These are phyloP conservation scores for Spilosoma lubricipeda DNA, from an alignment of 2,888 invertebrate species.

Conservation along the genomic window DNA sequence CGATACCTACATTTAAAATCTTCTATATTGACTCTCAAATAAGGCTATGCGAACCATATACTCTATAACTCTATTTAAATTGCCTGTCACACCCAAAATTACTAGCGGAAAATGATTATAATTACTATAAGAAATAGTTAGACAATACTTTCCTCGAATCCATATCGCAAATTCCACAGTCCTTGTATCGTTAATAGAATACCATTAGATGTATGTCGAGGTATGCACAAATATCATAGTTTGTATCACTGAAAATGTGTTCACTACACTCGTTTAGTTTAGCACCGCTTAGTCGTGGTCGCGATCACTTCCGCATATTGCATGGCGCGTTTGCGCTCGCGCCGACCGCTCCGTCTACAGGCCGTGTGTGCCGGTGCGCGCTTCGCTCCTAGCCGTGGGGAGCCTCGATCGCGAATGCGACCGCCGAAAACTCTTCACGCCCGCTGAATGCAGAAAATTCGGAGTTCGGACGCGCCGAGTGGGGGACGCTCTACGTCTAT, in stretches of 20 bases:
- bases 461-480: slow-evolving; percentile 75
- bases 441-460: slow-evolving; percentile 85
- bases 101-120: slow-evolving; percentile 14
- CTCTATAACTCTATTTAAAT: slow-evolving; percentile 53
- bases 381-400: slow-evolving; percentile 78
- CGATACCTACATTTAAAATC: slow-evolving; percentile 60
- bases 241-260: slow-evolving; percentile 77
- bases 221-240: slow-evolving; percentile 82
- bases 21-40: slow-evolving; percentile 67
- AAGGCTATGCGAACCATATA: slow-evolving; percentile 60
- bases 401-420: slow-evolving; percentile 85
- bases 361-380: slow-evolving; percentile 66
- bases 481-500: slow-evolving; percentile 85
- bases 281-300: slow-evolving; percentile 63
- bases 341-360: slow-evolving; percentile 63
- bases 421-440: slow-evolving; percentile 84
- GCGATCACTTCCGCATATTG: slow-evolving; percentile 85
- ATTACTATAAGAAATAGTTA: slow-evolving; percentile 33
- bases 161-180: slow-evolving; percentile 81
- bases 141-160: slow-evolving; percentile 85
- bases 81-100: slow-evolving; percentile 60
- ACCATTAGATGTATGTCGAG: slow-evolving; percentile 77
- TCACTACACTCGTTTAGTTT: slow-evolving; percentile 75
- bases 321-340: slow-evolving; percentile 71
- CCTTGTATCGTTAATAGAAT: slow-evolving; percentile 75